Evolutionary conservation across 2,113 vertebrate genomes (phyloP).

Genomic region (Enhydra lutris): DNA sequence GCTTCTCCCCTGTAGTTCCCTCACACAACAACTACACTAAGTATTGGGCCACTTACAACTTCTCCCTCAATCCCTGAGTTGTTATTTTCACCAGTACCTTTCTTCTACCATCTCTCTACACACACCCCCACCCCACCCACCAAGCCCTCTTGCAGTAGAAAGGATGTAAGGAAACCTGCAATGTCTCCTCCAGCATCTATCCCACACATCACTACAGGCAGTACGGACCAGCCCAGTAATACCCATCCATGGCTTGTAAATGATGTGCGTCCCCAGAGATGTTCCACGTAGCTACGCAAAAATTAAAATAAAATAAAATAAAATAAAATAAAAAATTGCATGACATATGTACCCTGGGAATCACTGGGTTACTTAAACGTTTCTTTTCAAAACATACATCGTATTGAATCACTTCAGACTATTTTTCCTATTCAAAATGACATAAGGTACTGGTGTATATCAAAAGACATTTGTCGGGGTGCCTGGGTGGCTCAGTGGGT

Average conservation of each 20-base stretch:
- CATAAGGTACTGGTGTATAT: not conserved
- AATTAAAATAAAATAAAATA: not conserved
- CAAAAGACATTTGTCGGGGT: too few relatives aligned
- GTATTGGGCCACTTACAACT: not conserved
- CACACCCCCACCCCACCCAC: too few relatives aligned
- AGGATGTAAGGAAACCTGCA: not conserved
- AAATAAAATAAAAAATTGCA: not conserved
- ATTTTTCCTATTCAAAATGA: not conserved
- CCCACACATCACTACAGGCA: rapidly evolving
- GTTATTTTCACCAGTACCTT: not conserved
- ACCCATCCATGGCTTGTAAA: not conserved
- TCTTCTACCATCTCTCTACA: not conserved
- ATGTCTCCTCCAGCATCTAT: not conserved
- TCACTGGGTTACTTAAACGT: not conserved
- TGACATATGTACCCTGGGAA: not conserved
- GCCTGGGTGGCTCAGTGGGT: too few relatives aligned
- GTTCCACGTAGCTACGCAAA: not conserved
- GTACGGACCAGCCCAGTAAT: not conserved
- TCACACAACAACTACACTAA: not conserved
- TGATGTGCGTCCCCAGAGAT: not conserved
- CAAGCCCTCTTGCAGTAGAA: not conserved
- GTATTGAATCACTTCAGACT: not conserved
- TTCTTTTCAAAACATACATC: not conserved
- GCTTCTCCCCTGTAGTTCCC: not conserved
- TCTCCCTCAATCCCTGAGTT: not conserved